Conservation (phyloP, 2,113 vertebrate genomes). For the Lophius piscatorius region DNA sequence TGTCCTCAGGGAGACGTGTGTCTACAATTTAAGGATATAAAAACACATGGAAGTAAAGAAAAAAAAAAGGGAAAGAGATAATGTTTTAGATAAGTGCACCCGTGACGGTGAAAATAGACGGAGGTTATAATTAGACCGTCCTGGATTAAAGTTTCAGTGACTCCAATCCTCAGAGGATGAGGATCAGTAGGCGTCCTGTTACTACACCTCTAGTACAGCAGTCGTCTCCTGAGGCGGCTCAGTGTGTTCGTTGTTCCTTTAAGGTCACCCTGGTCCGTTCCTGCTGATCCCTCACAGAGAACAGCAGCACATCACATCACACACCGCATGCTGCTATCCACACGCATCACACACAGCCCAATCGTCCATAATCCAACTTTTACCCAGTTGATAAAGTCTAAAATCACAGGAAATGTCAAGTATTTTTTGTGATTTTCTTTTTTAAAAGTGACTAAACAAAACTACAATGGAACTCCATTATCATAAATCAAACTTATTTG, state of each 20-base stretch:
- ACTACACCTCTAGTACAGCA: constrained; percentile 19
- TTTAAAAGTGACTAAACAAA: too few species aligned
- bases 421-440: too few species aligned
- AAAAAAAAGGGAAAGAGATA: neutral
- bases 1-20: too few species aligned
- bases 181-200: constrained; percentile 19
- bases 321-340: constrained; percentile 5
- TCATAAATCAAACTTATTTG: too few species aligned
- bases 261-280: neutral
- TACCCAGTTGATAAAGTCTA: too few species aligned
- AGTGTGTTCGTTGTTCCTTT: neutral
- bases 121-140: constrained; percentile 40
- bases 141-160: constrained; percentile 55
- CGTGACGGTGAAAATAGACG: constrained; percentile 38
- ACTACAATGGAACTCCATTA: too few species aligned
- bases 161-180: constrained; percentile 47
- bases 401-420: too few species aligned
- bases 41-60: constrained; percentile 13
- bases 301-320: constrained; percentile 18
- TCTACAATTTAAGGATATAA: neutral
- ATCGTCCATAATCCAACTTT: too few species aligned
- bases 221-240: constrained; percentile 12
- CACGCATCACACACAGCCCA: too few species aligned
- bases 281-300: constrained; percentile 37
- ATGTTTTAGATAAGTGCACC: constrained; percentile 5